These are phyloP conservation scores for Syngnathus typhle DNA, from an alignment of 2,113 vertebrate genomes.

Conservation along the genomic window DNA sequence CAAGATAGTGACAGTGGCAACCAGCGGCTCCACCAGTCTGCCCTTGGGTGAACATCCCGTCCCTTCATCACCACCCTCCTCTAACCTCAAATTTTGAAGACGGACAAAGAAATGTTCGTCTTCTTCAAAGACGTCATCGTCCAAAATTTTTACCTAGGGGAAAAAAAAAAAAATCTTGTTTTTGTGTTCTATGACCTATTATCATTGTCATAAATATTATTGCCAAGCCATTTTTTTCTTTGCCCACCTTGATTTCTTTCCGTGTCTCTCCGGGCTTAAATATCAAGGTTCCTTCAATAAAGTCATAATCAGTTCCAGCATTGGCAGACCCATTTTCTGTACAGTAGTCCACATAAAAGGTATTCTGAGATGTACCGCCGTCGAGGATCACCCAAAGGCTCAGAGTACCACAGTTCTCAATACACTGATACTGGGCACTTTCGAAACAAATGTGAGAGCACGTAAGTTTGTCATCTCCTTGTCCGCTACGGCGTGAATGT, in stretches of 20 bases:
- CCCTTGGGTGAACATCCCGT: constrained; percentile 68
- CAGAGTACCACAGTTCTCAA: constrained; percentile 83
- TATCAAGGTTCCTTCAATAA: constrained; percentile 62
- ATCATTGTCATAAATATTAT: no score
- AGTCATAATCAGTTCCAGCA: constrained; percentile 84
- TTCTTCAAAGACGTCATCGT: constrained; percentile 95
- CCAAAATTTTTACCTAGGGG: constrained; percentile 82
- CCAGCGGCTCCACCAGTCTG: constrained; percentile 74
- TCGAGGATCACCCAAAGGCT: constrained; percentile 75
- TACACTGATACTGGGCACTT: constrained; percentile 82
- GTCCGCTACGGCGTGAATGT: constrained; percentile 54
- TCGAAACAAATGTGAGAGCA: constrained; percentile 84
- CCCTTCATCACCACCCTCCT: constrained; percentile 67
- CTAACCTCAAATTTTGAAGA: constrained; percentile 82
- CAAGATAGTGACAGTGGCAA: constrained; percentile 85
- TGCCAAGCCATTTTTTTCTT: no score
- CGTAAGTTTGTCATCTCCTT: constrained; percentile 52
- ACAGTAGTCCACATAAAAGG: constrained; percentile 88
- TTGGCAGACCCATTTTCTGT: constrained; percentile 93
- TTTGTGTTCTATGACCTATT: no score
- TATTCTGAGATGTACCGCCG: constrained; percentile 74
- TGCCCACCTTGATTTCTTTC: constrained; percentile 69
- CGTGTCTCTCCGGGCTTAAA: constrained; percentile 71
- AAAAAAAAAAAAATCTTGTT: not conserved
- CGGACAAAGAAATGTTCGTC: constrained; percentile 94